Evolutionary conservation across 30 jellyfish, hydroid and myxozoan species (phyloP), one percentile per base, ranked within the genome.

Genomic region (Aurelia aurita): DNA sequence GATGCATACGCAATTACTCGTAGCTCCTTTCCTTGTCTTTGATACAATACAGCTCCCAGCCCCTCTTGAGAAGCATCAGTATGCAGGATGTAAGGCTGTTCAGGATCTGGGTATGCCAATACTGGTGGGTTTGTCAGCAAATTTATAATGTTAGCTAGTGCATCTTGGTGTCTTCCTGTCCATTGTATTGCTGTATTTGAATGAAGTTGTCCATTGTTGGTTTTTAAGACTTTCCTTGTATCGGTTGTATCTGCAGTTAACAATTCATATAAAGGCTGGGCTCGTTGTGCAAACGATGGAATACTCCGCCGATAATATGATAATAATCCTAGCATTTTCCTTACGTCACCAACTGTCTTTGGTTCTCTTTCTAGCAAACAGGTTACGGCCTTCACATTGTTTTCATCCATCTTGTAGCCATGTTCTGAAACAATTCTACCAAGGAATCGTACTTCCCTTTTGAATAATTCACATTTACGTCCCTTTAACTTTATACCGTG

Each of bases 321-420:
- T 31, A 79, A 23, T 14, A 79, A 53, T 15, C 87, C 87, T 32
- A 79, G 25, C 51, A 62, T 21, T 44, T 79, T 44, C 63, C 90
- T 27, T 23, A 79, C 86, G n/a, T 79, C 90, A 27, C 72, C 71
- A 31, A 62, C 58, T 19, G 90, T 79, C 32, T 29, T 79, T n/a
- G n/a, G n/a, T n/a, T n/a, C n/a, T n/a, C n/a, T n/a, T n/a, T n/a
- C n/a, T n/a, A n/a, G n/a, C n/a, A n/a, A 47, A 47, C 10, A 47
- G 16, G 59, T 8, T 16, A 47, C 16, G 59, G 59, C 16, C 16
- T 16, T 47, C 59, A 47, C 59, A 47, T 47, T 10, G 59, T 47
- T 47, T 47, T n/a, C n/a, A n/a, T n/a, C n/a, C n/a, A n/a, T n/a
- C n/a, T n/a, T n/a, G n/a, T n/a, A n/a, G n/a, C n/a, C n/a, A n/a